phyloP scores from a whole-genome alignment of 2,888 invertebrate genomes.

The Unio delphinus region DNA sequence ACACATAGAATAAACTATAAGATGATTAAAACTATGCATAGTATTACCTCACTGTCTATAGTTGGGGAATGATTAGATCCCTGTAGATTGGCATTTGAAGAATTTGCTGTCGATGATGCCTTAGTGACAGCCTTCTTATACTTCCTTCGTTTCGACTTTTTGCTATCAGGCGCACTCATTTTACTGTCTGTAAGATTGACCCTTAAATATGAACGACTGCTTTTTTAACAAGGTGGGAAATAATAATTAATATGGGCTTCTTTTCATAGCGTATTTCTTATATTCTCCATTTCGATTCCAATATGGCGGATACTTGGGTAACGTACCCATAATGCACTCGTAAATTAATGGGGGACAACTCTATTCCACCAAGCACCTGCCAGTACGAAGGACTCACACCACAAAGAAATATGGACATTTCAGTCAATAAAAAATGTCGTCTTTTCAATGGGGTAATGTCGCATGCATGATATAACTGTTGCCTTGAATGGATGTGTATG shows the following conservation, averaged over 20 bases:
- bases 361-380: too few species aligned
- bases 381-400: too few species aligned
- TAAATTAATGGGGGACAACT: too few species aligned
- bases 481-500: too few species aligned
- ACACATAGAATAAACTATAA: too few species aligned
- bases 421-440: too few species aligned
- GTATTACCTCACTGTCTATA: constrained; percentile 41
- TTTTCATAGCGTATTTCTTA: constrained; percentile 9
- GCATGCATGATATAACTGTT: too few species aligned
- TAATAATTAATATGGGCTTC: constrained; percentile 1
- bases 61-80: constrained; percentile 17
- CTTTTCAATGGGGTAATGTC: too few species aligned
- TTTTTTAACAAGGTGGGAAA: constrained; percentile 5
- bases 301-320: constrained; percentile 54
- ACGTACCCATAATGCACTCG: constrained; percentile 49
- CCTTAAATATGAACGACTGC: not conserved
- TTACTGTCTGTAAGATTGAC: constrained; percentile 1
- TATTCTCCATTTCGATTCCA: constrained; percentile 36
- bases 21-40: not conserved
- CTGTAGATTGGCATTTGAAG: constrained; percentile 24
- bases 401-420: too few species aligned
- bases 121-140: constrained; percentile 55
- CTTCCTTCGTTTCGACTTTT: constrained; percentile 60
- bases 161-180: constrained; percentile 59
- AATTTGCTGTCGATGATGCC: constrained; percentile 39